Evolutionary conservation across 2,888 invertebrate species (phyloP).

Genomic region (Euclidia mi): DNA sequence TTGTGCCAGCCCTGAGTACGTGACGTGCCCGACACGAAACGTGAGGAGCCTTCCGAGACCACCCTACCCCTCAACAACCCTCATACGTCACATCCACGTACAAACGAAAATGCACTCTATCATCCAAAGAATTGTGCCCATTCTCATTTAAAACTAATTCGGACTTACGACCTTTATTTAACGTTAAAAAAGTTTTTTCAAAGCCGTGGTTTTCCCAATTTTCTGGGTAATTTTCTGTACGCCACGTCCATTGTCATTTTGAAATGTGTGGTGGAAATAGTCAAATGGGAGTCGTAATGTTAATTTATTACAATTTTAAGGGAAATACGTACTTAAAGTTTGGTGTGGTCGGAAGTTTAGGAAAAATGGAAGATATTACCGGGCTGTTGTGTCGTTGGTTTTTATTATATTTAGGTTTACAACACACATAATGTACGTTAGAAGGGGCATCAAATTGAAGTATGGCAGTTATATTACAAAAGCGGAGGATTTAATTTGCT

Average conservation of each 20-base stretch:
- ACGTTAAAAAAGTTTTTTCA: conserved; percentile 66
- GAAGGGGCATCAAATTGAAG: not conserved
- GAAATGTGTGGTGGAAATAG: conserved; percentile 76
- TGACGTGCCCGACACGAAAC: conserved; percentile 66
- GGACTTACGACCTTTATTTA: conserved; percentile 55
- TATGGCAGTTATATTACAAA: not conserved
- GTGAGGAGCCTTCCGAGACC: conserved; percentile 72
- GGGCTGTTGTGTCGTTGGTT: conserved; percentile 14
- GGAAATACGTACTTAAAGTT: conserved; percentile 43
- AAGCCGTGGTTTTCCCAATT: conserved; percentile 73
- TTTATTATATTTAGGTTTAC: conserved; percentile 17
- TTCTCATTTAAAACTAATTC: conserved; percentile 60
- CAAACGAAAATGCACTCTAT: conserved; percentile 74
- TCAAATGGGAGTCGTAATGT: conserved; percentile 64
- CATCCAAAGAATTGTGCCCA: conserved; percentile 50
- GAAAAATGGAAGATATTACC: conserved; percentile 32
- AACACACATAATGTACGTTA: not conserved
- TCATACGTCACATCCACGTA: conserved; percentile 59
- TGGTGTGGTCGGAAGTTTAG: conserved; percentile 42
- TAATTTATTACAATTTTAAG: conserved; percentile 71
- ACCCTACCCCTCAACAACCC: conserved; percentile 53
- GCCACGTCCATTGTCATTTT: conserved; percentile 72
- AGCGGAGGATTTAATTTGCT: too few relatives aligned
- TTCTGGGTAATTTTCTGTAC: conserved; percentile 69
- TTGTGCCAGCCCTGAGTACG: conserved; percentile 69